Base-by-base conservation (phyloP, 2,113 vertebrate species). In the Vicugna pacos region DNA sequence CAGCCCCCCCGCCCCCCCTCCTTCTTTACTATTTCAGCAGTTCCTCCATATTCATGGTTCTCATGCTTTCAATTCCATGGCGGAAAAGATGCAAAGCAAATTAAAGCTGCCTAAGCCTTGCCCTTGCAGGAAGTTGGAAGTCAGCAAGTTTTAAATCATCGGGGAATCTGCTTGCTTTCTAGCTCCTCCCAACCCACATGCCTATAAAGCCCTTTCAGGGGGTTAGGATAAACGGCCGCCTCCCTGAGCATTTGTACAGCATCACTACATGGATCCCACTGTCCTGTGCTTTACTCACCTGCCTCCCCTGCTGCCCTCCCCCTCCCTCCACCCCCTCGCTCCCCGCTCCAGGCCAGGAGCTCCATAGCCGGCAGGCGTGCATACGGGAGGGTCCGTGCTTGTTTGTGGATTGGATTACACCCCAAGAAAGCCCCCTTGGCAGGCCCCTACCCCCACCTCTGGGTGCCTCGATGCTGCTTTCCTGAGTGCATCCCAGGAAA, bases 321-420 rank as follows among this genome's bases (percentile, higher is more conserved):
- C 20, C 2, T 56, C 30, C 30, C 30, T 38, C 42, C 42, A 42
- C 16, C 2, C 50, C 30, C 30, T 15, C 2, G 0, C 22, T 28
- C 38, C 20, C 8, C 64, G 30, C 20, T 65, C 35, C n/a, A 82
- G 32, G 30, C 28, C 6, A 14, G 50, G 46, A 70, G 64, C 73
- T 52, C 26, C 26, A 30, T 0, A 15, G 76, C 58, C n/a, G 7
- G 13, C n/a, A 38, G 20, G 12, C 3, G 15, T 56, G 28, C 8
- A 0, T 4, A 17, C 4, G 8, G 32, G 15, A 12, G 3, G 8
- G 48, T 7, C 64, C 28, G 1, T 1, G 13, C 50, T 24, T 6
- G 26, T 38, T 2, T 70, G 32, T 28, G 14, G 46, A 24, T 62
- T 28, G 64, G 42, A 67, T 35, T 6, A 2, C 15, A 16, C 17